These are phyloP conservation scores for Poicephalus gulielmi DNA, from an alignment of 2,113 vertebrate species.

Conservation along the genomic window DNA sequence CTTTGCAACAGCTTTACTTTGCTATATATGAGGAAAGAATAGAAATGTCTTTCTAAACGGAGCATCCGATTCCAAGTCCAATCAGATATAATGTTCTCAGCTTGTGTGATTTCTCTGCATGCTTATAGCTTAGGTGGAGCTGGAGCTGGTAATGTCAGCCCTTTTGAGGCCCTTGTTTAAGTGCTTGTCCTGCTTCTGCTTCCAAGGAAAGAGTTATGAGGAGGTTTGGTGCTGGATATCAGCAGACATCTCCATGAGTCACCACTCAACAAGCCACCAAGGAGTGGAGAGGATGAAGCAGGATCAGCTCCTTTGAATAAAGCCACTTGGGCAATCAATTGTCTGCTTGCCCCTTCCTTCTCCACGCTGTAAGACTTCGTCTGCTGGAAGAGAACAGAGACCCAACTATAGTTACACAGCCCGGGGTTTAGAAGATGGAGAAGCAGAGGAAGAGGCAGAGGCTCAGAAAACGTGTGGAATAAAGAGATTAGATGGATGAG, in stretches of 20 bases:
- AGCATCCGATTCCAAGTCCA: background rate
- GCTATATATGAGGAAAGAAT: background rate
- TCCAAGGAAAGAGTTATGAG: background rate
- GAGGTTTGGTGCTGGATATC: background rate
- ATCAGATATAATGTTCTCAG: background rate
- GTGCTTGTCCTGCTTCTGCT: background rate
- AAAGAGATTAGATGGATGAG: background rate
- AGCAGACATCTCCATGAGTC: background rate
- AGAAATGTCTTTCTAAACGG: background rate
- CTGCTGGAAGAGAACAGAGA: background rate
- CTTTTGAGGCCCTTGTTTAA: background rate
- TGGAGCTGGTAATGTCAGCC: background rate
- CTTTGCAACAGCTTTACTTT: background rate
- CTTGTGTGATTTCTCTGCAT: accelerated
- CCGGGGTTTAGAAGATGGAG: background rate
- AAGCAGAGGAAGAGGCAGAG: background rate
- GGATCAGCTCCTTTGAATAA: background rate
- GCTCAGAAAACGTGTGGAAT: background rate
- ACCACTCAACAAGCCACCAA: background rate
- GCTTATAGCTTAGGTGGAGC: background rate
- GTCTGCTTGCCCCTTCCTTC: background rate
- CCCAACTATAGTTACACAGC: background rate
- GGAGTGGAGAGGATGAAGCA: background rate
- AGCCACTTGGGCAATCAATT: background rate
- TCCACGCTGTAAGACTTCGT: background rate